These are phyloP conservation scores for Choristoneura fumiferana DNA, from an alignment of 1,140 invertebrate genomes.

Conservation along the genomic window DNA sequence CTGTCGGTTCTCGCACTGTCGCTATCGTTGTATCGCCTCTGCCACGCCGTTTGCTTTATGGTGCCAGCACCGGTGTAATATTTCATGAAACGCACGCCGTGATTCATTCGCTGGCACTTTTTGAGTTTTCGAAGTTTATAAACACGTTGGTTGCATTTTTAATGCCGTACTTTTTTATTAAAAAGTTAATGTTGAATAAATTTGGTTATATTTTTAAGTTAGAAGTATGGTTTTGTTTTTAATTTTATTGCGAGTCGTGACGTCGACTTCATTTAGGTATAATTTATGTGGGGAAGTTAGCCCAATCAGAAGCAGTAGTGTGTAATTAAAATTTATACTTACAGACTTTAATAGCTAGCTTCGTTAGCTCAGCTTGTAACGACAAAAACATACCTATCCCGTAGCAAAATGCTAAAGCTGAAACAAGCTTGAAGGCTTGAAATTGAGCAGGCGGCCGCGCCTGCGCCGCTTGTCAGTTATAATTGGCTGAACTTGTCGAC, in stretches of 20 bases:
- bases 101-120: slow-evolving; percentile 72
- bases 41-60: slow-evolving; percentile 76
- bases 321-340: slow-evolving; percentile 20
- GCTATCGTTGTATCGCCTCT: slow-evolving; percentile 75
- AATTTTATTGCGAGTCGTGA: neutral
- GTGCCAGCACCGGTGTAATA: slow-evolving; percentile 75
- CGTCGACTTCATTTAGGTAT: neutral
- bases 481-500: slow-evolving; percentile 78
- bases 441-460: slow-evolving; percentile 45
- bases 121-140: slow-evolving; percentile 59
- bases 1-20: slow-evolving; percentile 66
- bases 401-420: slow-evolving; percentile 20
- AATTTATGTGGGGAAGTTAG: neutral
- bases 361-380: slow-evolving; percentile 28
- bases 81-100: slow-evolving; percentile 75
- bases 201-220: neutral
- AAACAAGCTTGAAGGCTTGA: slow-evolving; percentile 42
- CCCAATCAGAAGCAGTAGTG: neutral
- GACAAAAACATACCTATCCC: slow-evolving; percentile 25
- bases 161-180: slow-evolving; percentile 2
- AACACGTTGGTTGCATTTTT: slow-evolving; percentile 6
- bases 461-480: slow-evolving; percentile 71
- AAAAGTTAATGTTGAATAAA: neutral
- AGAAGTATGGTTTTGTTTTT: neutral
- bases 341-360: slow-evolving; percentile 18